phyloP scores from a whole-genome alignment of 2,888 invertebrate species.

The Odontocerum albicorne region DNA sequence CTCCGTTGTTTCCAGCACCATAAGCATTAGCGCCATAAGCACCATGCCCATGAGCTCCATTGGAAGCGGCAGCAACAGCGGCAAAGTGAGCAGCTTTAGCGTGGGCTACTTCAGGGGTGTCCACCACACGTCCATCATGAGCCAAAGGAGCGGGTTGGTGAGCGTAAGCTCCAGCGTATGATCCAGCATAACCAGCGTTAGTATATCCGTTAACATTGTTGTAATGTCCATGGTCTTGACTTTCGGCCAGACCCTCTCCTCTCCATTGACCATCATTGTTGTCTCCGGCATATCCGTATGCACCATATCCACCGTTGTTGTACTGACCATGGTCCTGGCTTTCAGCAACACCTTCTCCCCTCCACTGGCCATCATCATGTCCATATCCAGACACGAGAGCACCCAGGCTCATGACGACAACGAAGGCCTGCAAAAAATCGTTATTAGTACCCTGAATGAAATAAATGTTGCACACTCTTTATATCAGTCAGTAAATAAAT shows the following conservation, averaged over 20 bases:
- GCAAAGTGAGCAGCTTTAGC: constrained; percentile 29
- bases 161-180: constrained; percentile 39
- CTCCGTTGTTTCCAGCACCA: background rate
- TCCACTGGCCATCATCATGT: constrained; percentile 18
- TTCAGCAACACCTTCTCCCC: constrained; percentile 24
- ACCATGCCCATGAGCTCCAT: constrained; percentile 2
- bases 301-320: background rate
- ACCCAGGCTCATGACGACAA: too few relatives aligned
- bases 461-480: too few relatives aligned
- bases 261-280: constrained; percentile 14
- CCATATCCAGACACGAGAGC: too few relatives aligned
- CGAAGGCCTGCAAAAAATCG: too few relatives aligned
- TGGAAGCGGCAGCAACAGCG: too few relatives aligned
- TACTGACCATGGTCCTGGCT: background rate
- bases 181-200: background rate
- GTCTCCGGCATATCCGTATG: background rate
- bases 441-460: too few relatives aligned
- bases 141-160: constrained; percentile 41
- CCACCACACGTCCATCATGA: constrained; percentile 59
- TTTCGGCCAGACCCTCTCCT: constrained; percentile 23
- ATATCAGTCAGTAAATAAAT: too few relatives aligned
- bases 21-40: background rate
- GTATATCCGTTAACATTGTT: too few relatives aligned
- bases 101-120: constrained; percentile 61
- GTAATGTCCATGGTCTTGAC: background rate